These are phyloP conservation scores for Ptychoptera albimana DNA, from an alignment of 2,888 invertebrate genomes.

Conservation along the genomic window DNA sequence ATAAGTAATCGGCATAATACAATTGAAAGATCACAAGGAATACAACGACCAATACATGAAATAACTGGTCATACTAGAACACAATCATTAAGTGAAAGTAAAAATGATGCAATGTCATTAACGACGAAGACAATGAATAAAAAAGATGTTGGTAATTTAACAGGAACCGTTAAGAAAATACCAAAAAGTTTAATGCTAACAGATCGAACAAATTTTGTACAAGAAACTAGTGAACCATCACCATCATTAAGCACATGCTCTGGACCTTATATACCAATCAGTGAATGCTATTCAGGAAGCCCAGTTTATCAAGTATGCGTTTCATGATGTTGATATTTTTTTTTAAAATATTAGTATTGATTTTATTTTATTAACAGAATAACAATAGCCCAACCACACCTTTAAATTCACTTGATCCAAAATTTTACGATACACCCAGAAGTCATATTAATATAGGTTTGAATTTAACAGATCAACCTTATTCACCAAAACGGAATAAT, in stretches of 20 bases:
- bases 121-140: not conserved
- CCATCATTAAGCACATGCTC: constrained; percentile 50
- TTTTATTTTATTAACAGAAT: constrained; percentile 11
- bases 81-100: constrained; percentile 11
- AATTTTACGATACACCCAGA: constrained; percentile 35
- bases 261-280: constrained; percentile 82
- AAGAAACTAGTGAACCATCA: constrained; percentile 36
- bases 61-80: constrained; percentile 6
- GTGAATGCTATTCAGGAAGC: constrained; percentile 78
- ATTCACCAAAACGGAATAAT: constrained; percentile 30
- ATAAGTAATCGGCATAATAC: too few relatives aligned
- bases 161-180: constrained; percentile 25
- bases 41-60: too few relatives aligned
- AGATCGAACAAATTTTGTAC: constrained; percentile 19
- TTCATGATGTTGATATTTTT: not conserved
- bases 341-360: too few relatives aligned
- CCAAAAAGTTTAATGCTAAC: constrained; percentile 29
- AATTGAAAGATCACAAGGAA: too few relatives aligned
- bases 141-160: not conserved
- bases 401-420: constrained; percentile 34
- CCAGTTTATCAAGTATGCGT: constrained; percentile 26
- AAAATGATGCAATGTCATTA: not conserved
- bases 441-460: constrained; percentile 28
- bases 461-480: constrained; percentile 30
- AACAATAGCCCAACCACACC: constrained; percentile 23